These are phyloP conservation scores for Reinhardtius hippoglossoides DNA, from an alignment of 2,113 vertebrate species.

Conservation along the genomic window DNA sequence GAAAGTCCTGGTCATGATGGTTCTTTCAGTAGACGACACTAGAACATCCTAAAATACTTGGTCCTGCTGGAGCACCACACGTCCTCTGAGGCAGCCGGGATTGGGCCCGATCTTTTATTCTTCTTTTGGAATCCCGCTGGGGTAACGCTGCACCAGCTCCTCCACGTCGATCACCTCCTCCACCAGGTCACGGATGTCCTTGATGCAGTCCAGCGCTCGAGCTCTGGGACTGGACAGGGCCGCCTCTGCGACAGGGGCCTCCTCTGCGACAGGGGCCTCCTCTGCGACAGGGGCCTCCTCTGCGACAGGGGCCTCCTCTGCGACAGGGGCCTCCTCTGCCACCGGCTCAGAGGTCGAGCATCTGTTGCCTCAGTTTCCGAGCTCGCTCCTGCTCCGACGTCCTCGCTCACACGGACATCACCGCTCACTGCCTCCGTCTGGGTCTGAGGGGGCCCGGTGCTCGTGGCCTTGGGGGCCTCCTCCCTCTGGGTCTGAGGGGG, in stretches of 20 bases:
- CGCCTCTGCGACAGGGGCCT: conserved; percentile 1
- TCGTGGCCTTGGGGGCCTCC: not conserved
- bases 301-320: not conserved
- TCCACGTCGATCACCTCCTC: conserved; percentile 77
- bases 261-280: not conserved
- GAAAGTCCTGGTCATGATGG: not conserved
- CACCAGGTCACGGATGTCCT: conserved; percentile 77
- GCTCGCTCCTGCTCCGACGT: not conserved
- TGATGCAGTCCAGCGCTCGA: conserved; percentile 64
- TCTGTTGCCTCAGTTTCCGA: not conserved
- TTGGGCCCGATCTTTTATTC: conserved; percentile 14
- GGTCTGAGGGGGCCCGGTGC: not conserved
- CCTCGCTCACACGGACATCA: rapidly evolving
- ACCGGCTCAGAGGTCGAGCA: not conserved
- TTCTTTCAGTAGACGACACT: not conserved
- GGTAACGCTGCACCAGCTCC: conserved; percentile 62
- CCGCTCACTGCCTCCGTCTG: not conserved
- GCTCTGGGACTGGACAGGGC: not conserved
- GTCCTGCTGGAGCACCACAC: not conserved
- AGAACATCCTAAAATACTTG: no score
- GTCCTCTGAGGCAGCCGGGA: not conserved
- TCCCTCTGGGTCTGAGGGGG: not conserved
- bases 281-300: not conserved
- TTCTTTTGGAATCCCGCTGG: conserved; percentile 19
- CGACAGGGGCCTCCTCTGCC: not conserved